Conservation (phyloP, 2,113 vertebrate species). For the Mellivora capensis region DNA sequence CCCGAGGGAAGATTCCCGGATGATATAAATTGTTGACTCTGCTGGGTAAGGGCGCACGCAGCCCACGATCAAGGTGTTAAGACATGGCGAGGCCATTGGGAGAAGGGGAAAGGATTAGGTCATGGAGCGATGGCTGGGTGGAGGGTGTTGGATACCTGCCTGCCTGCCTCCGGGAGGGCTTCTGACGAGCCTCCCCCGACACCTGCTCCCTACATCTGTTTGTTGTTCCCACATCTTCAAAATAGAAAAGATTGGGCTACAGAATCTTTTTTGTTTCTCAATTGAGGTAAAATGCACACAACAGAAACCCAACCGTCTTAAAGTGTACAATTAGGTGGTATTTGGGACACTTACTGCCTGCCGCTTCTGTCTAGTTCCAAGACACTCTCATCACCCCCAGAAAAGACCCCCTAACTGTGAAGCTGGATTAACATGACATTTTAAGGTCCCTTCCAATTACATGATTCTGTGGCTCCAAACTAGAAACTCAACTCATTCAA, state of each 20-base stretch:
- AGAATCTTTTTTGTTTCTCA: neutral
- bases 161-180: neutral
- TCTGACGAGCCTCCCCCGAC: neutral
- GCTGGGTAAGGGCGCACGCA: neutral
- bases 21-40: neutral
- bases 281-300: neutral
- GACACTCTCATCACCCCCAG: neutral
- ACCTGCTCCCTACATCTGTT: neutral
- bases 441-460: neutral
- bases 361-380: neutral
- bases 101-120: neutral
- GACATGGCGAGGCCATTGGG: accelerated
- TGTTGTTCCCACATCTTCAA: neutral
- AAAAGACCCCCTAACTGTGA: neutral
- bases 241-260: neutral
- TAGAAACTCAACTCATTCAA: neutral
- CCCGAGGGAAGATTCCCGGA: neutral
- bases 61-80: neutral
- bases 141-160: neutral
- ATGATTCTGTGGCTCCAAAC: neutral
- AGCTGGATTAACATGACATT: neutral
- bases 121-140: neutral
- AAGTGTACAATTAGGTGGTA: neutral
- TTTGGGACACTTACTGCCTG: accelerated
- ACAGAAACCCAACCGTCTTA: neutral